phyloP scores from a whole-genome alignment of 23 tunicate genomes.

The Halocynthia aurantium region DNA sequence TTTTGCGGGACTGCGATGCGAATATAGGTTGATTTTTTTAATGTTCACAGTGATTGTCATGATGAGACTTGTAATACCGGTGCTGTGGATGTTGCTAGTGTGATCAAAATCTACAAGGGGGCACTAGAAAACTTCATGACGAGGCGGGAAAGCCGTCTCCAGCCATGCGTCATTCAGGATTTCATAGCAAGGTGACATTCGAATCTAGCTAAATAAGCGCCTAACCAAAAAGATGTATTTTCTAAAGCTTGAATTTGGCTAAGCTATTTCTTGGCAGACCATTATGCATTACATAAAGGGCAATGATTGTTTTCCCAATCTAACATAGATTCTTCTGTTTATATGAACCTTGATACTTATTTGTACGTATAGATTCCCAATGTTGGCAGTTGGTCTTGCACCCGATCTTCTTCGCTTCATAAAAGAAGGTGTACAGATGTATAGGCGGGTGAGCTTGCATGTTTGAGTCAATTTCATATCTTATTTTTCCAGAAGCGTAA shows the following conservation, averaged over 20 bases:
- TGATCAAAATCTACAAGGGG: conserved; percentile 20
- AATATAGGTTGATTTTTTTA: neutral
- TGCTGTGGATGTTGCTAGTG: conserved; percentile 38
- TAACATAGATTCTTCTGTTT: no score
- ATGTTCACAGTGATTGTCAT: neutral
- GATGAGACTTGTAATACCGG: conserved; percentile 5
- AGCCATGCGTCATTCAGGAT: conserved; percentile 52
- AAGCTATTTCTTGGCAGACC: no score
- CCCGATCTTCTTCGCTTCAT: conserved; percentile 26
- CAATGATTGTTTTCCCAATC: no score
- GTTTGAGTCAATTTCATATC: neutral
- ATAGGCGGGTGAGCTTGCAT: conserved; percentile 43
- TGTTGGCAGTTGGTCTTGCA: conserved; percentile 24
- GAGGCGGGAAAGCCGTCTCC: conserved; percentile 55
- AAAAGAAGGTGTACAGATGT: conserved; percentile 45
- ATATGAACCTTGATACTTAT: no score
- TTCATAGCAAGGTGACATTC: conserved; percentile 17
- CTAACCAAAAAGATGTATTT: no score
- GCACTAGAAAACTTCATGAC: conserved; percentile 62
- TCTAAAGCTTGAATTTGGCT: no score
- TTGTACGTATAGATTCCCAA: conserved; percentile 24
- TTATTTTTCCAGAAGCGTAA: neutral
- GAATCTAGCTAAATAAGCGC: no score
- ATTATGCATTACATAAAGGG: no score
- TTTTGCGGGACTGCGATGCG: neutral